Percentiles rank a stretch among this genome's conserved stretches.
Evolutionary conservation across 2,888 invertebrate genomes (phyloP).

Genomic region (Hofmannophila pseudospretella): DNA sequence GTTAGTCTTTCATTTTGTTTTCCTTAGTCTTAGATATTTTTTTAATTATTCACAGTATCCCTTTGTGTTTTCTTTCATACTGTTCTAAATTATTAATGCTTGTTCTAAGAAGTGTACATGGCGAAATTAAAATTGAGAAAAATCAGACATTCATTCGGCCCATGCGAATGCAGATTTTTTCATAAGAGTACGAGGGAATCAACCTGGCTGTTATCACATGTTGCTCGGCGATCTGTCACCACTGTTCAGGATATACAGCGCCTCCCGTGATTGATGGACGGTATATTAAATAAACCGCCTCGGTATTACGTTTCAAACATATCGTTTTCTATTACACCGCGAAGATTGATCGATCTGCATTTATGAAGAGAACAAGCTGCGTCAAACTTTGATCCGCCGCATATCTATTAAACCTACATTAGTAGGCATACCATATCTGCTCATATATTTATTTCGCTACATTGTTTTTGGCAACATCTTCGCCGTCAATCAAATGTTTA

Average conservation of each 20-base stretch:
- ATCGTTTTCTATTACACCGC: constrained; percentile 55
- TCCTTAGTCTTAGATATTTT: too few species aligned
- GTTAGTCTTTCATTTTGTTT: too few species aligned
- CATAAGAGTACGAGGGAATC: not conserved
- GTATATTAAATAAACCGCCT: constrained; percentile 69
- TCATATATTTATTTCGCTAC: constrained; percentile 11
- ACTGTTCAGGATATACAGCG: constrained; percentile 42
- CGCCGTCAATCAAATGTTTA: constrained; percentile 35
- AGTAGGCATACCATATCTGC: constrained; percentile 2
- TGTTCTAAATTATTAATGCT: too few species aligned
- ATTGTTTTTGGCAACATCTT: constrained; percentile 8
- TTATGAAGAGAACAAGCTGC: constrained; percentile 33
- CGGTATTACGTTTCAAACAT: constrained; percentile 69
- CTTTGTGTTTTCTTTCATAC: too few species aligned
- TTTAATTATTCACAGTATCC: too few species aligned
- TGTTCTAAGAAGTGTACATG: too few species aligned
- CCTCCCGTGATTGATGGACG: constrained; percentile 63
- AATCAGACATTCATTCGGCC: too few species aligned
- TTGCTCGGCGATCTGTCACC: constrained; percentile 64
- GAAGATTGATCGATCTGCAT: constrained; percentile 62
- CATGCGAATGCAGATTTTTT: not conserved
- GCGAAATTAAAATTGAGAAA: too few species aligned
- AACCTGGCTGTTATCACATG: constrained; percentile 37
- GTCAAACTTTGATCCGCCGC: constrained; percentile 18
- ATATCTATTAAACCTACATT: constrained; percentile 12